These are phyloP conservation scores for Drosophila meridionalis DNA, from an alignment of 2,888 invertebrate genomes.

Conservation along the genomic window DNA sequence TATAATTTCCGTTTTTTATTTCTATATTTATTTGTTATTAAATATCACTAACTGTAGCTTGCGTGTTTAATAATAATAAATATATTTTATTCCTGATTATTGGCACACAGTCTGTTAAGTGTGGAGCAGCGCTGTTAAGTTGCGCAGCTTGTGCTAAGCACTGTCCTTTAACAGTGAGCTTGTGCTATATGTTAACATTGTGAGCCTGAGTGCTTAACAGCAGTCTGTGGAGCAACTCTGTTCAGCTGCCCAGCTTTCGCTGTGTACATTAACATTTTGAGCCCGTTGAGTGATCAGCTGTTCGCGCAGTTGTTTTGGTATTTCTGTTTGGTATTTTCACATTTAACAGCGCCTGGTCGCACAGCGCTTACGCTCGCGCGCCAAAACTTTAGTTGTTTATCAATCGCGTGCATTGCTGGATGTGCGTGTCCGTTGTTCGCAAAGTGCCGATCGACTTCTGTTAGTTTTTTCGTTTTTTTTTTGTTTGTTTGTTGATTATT, in stretches of 20 bases:
- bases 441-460: constrained; percentile 29
- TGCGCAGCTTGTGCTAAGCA: neutral
- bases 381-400: constrained; percentile 63
- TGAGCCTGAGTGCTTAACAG: neutral
- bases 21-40: neutral
- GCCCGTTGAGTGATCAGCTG: neutral
- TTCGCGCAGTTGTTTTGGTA: constrained; percentile 4
- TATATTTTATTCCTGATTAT: neutral
- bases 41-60: neutral
- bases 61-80: neutral
- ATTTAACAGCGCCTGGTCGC: constrained; percentile 23
- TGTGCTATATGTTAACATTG: neutral
- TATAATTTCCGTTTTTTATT: too few relatives aligned
- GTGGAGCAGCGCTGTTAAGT: constrained; percentile 24
- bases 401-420: constrained; percentile 59
- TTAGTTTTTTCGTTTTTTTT: constrained; percentile 39
- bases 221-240: neutral
- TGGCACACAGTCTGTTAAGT: constrained; percentile 7
- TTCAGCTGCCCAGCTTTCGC: constrained; percentile 4
- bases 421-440: constrained; percentile 52
- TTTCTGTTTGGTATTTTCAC: constrained; percentile 29
- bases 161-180: constrained; percentile 22
- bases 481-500: constrained; percentile 42
- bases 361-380: constrained; percentile 39
- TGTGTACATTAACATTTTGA: constrained; percentile 27